Base-by-base conservation (phyloP, 2,797 vertebrate species). In the Siniperca scherzeri region DNA sequence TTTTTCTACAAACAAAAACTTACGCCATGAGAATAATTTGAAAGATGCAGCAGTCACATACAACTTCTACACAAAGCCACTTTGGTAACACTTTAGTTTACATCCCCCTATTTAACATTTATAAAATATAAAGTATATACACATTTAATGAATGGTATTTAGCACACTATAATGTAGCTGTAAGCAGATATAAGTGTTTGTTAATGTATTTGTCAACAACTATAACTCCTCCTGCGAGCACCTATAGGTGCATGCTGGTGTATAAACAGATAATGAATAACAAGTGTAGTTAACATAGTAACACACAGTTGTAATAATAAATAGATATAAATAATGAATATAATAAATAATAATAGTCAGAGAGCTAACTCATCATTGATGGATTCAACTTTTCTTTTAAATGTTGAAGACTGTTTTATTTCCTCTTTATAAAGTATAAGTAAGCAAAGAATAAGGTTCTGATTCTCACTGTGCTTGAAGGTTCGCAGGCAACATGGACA, bases 401-500 rank as follows among this genome's bases (percentile, higher is more conserved):
- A 8, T 7, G 0, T 19, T 59, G 21, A 21, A 6, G 5, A 10
- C n/a, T 17, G 11, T 40, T 16, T 21, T 38, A 21, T n/a, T 52
- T 27, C 50, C 21, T 64, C 21, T 72, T 59, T 21, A 50, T n/a
- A 2, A 3, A 16, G 19, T 61, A 13, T 40, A 1, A 56, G 40
- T 8, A 21, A 25, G 10, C 19, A 44, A 67, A 64, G 12, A 67
- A 22, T 57, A 38, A 75, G 1, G 0, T 44, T 64, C 3, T 59
- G 25, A 10, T 50, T 72, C 3, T 81, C 38, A 3, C 14, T 84
- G 25, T 83, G 40, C 57, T 50, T 74, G 7, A 66, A 94, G 98
- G 98, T 99, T 96, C 3, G 97, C 96, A 0, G 98, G 98, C 12
- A 96, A 96, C 88, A 97, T 98, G 97, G 97, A 99, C 79, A 92